Evolutionary conservation across 1,140 invertebrate genomes (phyloP), one percentile per base, ranked within the genome.

Genomic region (Cotesia vestalis): DNA sequence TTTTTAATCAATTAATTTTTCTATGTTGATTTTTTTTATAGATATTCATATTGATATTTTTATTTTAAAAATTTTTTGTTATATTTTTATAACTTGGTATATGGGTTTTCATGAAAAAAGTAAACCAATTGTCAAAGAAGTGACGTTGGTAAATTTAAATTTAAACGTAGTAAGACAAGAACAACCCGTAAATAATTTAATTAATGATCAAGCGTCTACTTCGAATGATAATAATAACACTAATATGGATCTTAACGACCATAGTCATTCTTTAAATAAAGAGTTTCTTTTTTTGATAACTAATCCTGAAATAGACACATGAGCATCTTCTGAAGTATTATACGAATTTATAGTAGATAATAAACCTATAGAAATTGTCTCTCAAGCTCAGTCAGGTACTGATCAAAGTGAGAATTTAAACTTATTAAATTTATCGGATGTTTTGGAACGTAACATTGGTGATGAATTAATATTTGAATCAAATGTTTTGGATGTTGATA

Each of bases 31-130:
- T 36, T 66, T 51, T 46, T 66, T 14, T 40, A 46, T 46, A 46
- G 14, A 66, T 66, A 55, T 46, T 66, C 17, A 66, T 46, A 66
- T 66, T 66, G 63, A 66, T 66, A 66, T 12, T 66, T 66, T 66
- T 66, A 14, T 46, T 66, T 66, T 20, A 17, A 66, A 46, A 46
- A 66, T 40, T 66, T 66, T 14, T 66, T 66, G 36, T 3, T 66
- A 66, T 66, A 14, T 46, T 66, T 17, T 46, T 64, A 38, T 64
- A 64, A 64, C 40, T 36, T 64, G 62, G 0, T 64, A 36, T 64
- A 51, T 64, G 51, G 62, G 62, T 64, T 38, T 2, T 64, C 36
- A 64, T 55, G 53, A 55, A 55, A 55, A 55, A 55, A 55, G 14
- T 55, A 55, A 55, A n/a, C 53, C 53, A 14, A 64, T 35, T 64